phyloP scores from a whole-genome alignment of 2,797 vertebrate genomes.

The Amazonetta brasiliensis region DNA sequence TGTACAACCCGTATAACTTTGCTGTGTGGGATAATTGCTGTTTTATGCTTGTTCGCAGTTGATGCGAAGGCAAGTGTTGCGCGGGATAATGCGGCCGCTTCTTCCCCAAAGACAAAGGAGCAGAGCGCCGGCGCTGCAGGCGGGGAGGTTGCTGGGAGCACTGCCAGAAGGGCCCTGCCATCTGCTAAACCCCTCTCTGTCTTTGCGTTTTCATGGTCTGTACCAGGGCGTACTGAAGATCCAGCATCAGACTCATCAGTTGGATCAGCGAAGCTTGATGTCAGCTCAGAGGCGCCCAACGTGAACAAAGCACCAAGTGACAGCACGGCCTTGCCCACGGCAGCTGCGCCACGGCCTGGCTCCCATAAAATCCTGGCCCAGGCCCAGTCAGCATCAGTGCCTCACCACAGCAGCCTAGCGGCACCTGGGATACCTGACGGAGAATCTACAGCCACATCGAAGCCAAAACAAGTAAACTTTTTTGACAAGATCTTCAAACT shows the following conservation, averaged over 20 bases:
- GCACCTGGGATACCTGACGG: neutral
- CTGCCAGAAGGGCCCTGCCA: constrained; percentile 67
- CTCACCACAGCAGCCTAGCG: neutral
- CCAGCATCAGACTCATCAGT: constrained; percentile 51
- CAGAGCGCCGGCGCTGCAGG: constrained; percentile 45
- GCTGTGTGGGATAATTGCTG: constrained; percentile 54
- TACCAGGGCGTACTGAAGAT: constrained; percentile 77
- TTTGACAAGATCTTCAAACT: constrained; percentile 86
- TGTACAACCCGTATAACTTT: constrained; percentile 20
- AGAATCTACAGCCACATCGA: neutral
- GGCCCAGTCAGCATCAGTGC: neutral
- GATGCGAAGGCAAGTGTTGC: constrained; percentile 59
- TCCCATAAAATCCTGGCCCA: constrained; percentile 24
- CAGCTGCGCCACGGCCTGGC: neutral
- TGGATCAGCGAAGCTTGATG: constrained; percentile 6
- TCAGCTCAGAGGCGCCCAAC: neutral
- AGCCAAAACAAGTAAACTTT: constrained; percentile 60
- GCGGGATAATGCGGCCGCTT: constrained; percentile 70
- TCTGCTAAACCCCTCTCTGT: constrained; percentile 75
- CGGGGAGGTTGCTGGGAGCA: constrained; percentile 66
- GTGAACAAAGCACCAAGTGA: constrained; percentile 66
- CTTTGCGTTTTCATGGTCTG: constrained; percentile 76
- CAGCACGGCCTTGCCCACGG: neutral
- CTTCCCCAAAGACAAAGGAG: constrained; percentile 70
- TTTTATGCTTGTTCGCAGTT: constrained; percentile 72